A percentile compares a stretch with the other conserved stretches of the same genome.
phyloP scores from a whole-genome alignment of 1,140 invertebrate species.

The Orussus abietinus region DNA sequence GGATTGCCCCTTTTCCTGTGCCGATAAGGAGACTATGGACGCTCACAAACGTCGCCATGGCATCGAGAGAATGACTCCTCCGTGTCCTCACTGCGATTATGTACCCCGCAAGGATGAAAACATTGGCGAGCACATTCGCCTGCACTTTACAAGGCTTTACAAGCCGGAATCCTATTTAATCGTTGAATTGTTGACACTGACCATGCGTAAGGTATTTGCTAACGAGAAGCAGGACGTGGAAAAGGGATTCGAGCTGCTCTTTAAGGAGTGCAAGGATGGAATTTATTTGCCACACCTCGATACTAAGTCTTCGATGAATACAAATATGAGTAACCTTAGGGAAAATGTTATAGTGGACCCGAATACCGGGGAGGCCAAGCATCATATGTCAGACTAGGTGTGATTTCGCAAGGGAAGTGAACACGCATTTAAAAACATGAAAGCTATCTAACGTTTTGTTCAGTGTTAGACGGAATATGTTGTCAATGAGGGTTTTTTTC shows the following conservation, averaged over 20 bases:
- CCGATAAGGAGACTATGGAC: slow-evolving; percentile 67
- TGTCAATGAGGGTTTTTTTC: no score
- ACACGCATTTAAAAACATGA: no score
- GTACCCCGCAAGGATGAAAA: slow-evolving; percentile 74
- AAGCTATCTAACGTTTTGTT: no score
- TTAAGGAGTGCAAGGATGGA: slow-evolving; percentile 46
- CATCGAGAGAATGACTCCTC: slow-evolving; percentile 57
- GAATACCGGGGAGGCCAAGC: slow-evolving; percentile 55
- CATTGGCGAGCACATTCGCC: slow-evolving; percentile 73
- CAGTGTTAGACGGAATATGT: no score
- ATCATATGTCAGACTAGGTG: no score
- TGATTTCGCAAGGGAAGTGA: no score
- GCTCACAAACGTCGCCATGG: slow-evolving; percentile 74
- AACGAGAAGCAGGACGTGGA: slow-evolving; percentile 32
- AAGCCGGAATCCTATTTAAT: slow-evolving; percentile 62
- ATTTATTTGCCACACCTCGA: slow-evolving; percentile 34
- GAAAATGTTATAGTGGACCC: slow-evolving; percentile 56
- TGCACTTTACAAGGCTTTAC: slow-evolving; percentile 68
- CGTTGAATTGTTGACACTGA: slow-evolving; percentile 54
- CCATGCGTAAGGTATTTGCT: slow-evolving; percentile 42
- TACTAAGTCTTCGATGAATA: slow-evolving; percentile 24
- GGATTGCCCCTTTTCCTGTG: slow-evolving; percentile 74
- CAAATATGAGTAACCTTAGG: slow-evolving; percentile 40
- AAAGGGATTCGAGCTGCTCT: slow-evolving; percentile 38
- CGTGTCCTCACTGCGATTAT: slow-evolving; percentile 81